These are phyloP conservation scores for Pseudolycoriella hygida DNA, from an alignment of 2,888 invertebrate genomes.

Conservation along the genomic window DNA sequence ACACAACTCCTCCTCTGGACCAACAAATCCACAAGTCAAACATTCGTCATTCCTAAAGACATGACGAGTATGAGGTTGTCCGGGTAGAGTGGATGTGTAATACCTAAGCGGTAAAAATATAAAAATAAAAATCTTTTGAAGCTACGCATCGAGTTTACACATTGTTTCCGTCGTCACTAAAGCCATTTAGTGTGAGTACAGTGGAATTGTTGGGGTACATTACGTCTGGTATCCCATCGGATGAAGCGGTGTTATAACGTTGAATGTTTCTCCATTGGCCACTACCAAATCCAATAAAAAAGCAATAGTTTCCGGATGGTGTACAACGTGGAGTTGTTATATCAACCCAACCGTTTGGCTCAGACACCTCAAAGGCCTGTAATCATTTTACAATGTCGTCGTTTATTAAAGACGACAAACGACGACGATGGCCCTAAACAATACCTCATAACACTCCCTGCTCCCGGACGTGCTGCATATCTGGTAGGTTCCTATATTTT, in stretches of 20 bases:
- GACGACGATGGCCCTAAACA: too few species aligned
- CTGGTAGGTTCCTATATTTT: too few species aligned
- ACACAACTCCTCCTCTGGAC: slow-evolving; percentile 39
- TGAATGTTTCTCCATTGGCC: slow-evolving; percentile 29
- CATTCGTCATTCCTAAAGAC: slow-evolving; percentile 36
- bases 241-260: slow-evolving; percentile 13
- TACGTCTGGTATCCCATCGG: slow-evolving; percentile 30
- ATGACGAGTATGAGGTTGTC: slow-evolving; percentile 51
- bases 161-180: slow-evolving; percentile 37
- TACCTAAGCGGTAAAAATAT: slow-evolving; percentile 42
- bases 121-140: too few species aligned
- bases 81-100: slow-evolving; percentile 45
- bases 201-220: slow-evolving; percentile 34
- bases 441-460: neutral
- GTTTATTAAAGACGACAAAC: slow-evolving; percentile 1
- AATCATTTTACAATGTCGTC: too few species aligned
- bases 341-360: slow-evolving; percentile 53
- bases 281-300: slow-evolving; percentile 25
- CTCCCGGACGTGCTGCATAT: too few species aligned
- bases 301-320: slow-evolving; percentile 16
- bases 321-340: slow-evolving; percentile 32
- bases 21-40: slow-evolving; percentile 44
- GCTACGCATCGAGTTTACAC: too few species aligned
- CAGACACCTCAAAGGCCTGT: slow-evolving; percentile 14
- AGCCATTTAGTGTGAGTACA: slow-evolving; percentile 40